phyloP scores from a whole-genome alignment of 2,888 invertebrate genomes.

The Watsonalla cultraria region DNA sequence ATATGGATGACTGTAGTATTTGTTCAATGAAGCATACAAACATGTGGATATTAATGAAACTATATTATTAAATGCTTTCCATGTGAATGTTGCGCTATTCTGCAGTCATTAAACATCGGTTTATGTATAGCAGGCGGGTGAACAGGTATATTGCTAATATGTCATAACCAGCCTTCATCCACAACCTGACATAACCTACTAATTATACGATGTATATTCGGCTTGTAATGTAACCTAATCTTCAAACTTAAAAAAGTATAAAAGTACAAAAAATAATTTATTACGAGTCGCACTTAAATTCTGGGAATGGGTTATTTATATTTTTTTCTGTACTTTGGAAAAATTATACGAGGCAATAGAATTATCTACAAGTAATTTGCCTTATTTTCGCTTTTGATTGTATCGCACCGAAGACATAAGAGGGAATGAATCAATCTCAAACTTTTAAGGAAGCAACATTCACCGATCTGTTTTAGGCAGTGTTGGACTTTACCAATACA shows the following conservation, averaged over 20 bases:
- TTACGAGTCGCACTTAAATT: background rate
- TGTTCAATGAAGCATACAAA: background rate
- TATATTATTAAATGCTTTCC: constrained; percentile 1
- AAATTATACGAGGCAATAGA: too few relatives aligned
- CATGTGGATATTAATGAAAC: background rate
- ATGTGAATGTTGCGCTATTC: background rate
- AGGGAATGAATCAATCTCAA: too few relatives aligned
- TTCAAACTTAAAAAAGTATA: constrained; percentile 13
- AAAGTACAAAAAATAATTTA: constrained; percentile 15
- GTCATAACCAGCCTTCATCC: too few relatives aligned
- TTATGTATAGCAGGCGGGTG: background rate
- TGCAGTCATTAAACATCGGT: background rate
- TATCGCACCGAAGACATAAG: too few relatives aligned
- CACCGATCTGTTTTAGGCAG: background rate
- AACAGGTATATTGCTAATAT: too few relatives aligned
- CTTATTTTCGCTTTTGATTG: too few relatives aligned
- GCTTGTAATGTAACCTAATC: background rate
- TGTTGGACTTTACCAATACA: background rate
- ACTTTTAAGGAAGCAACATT: too few relatives aligned
- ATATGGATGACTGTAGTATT: background rate
- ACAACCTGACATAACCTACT: too few relatives aligned
- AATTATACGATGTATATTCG: too few relatives aligned
- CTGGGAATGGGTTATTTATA: background rate
- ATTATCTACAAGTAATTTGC: too few relatives aligned
- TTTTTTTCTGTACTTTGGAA: too few relatives aligned